Evolutionary conservation across 1,140 invertebrate species (phyloP).

Genomic region (Plectrocnemia conspersa): DNA sequence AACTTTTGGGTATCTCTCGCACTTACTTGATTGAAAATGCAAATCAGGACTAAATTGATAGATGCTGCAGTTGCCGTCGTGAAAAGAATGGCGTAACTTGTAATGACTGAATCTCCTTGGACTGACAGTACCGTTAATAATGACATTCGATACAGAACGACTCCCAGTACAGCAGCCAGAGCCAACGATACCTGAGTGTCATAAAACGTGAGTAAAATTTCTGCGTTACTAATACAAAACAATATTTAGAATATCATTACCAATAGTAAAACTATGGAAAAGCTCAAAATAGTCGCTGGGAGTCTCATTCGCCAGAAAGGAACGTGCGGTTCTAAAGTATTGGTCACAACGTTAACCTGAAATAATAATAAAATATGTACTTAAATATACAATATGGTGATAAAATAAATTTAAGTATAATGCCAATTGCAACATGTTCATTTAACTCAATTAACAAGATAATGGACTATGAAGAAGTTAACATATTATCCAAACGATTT

Average conservation of each 20-base stretch:
- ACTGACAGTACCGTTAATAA: slow-evolving; percentile 67
- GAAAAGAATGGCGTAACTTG: slow-evolving; percentile 71
- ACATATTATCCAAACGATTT: slow-evolving; percentile 39
- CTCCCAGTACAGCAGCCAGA: slow-evolving; percentile 80
- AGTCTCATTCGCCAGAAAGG: slow-evolving; percentile 85
- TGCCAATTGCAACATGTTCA: too few species aligned
- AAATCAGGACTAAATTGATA: slow-evolving; percentile 82
- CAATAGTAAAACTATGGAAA: slow-evolving; percentile 76
- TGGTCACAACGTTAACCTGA: slow-evolving; percentile 67
- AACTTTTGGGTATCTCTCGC: too few species aligned
- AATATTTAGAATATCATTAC: slow-evolving; percentile 48
- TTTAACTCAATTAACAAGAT: too few species aligned
- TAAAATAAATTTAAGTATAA: too few species aligned
- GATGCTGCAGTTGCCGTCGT: slow-evolving; percentile 79
- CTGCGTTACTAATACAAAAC: slow-evolving; percentile 9
- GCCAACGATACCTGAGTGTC: slow-evolving; percentile 62
- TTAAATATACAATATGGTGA: not conserved
- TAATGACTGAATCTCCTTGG: slow-evolving; percentile 58
- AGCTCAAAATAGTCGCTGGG: slow-evolving; percentile 77
- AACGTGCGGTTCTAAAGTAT: slow-evolving; percentile 74
- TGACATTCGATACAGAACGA: slow-evolving; percentile 89
- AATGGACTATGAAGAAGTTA: too few species aligned
- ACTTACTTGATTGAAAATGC: slow-evolving; percentile 83
- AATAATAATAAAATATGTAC: slow-evolving; percentile 2
- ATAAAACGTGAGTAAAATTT: slow-evolving; percentile 5